Percentiles rank a stretch among this genome's conserved stretches.
Evolutionary conservation across 2,113 vertebrate genomes (phyloP).

Genomic region (Phrynocephalus versicolor): DNA sequence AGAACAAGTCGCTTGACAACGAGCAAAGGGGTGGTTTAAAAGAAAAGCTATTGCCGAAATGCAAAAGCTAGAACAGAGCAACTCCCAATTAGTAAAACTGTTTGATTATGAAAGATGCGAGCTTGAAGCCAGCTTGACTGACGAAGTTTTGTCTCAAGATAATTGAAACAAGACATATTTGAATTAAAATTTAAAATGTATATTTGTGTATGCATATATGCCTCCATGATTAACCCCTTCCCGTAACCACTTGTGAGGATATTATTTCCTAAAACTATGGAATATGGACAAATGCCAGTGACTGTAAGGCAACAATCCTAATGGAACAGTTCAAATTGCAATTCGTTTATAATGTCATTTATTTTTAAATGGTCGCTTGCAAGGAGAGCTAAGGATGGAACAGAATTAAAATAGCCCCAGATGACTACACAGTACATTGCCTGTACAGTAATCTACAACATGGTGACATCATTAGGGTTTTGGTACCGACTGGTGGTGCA

Average conservation of each 20-base stretch:
- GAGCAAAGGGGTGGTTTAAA: constrained; percentile 14
- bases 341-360: neutral
- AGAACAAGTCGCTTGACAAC: neutral
- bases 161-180: accelerated
- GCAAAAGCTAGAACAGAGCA: neutral
- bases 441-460: neutral
- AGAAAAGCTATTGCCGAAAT: neutral
- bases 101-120: neutral
- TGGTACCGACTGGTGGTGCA: neutral
- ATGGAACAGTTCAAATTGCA: neutral
- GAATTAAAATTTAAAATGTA: neutral
- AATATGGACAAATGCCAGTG: neutral
- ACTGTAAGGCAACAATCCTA: neutral
- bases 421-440: too few relatives aligned
- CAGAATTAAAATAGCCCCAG: too few relatives aligned
- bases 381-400: neutral
- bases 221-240: neutral
- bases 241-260: neutral
- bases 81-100: neutral
- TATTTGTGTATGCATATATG: too few relatives aligned
- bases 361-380: neutral
- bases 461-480: neutral
- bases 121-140: neutral
- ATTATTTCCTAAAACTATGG: neutral
- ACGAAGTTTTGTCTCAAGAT: neutral